Percentiles rank a stretch among this genome's conserved stretches.
Evolutionary conservation across 2,113 vertebrate genomes (phyloP).

Genomic region (Chloropsis hardwickii): DNA sequence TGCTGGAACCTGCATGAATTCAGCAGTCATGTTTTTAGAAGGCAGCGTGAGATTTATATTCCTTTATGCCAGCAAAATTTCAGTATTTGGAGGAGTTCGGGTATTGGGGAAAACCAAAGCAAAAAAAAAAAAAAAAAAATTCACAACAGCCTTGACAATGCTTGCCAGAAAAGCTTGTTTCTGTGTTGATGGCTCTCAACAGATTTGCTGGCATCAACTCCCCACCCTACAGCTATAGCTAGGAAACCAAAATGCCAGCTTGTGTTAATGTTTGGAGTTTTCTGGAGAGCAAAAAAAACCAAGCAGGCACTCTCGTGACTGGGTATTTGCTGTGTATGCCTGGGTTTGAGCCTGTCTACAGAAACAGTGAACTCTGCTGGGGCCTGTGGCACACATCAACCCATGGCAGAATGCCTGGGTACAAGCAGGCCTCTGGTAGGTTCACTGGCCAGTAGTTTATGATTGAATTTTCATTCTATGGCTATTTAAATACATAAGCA

Average conservation of each 20-base stretch:
- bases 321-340: neutral
- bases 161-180: neutral
- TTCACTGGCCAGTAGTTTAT: neutral
- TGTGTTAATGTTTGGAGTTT: neutral
- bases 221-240: neutral
- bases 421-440: neutral
- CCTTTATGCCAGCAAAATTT: neutral
- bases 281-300: neutral
- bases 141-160: neutral
- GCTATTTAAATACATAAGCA: neutral
- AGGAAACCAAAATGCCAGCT: neutral
- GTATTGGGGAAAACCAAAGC: neutral
- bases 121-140: neutral
- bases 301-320: neutral
- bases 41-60: neutral
- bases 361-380: neutral
- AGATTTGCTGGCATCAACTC: neutral
- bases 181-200: neutral
- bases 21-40: neutral
- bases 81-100: neutral
- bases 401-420: neutral
- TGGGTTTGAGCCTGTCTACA: neutral
- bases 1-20: neutral
- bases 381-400: neutral
- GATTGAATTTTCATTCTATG: neutral